phyloP scores from a whole-genome alignment of 2,113 vertebrate species.

The Paedocypris sp. region DNA sequence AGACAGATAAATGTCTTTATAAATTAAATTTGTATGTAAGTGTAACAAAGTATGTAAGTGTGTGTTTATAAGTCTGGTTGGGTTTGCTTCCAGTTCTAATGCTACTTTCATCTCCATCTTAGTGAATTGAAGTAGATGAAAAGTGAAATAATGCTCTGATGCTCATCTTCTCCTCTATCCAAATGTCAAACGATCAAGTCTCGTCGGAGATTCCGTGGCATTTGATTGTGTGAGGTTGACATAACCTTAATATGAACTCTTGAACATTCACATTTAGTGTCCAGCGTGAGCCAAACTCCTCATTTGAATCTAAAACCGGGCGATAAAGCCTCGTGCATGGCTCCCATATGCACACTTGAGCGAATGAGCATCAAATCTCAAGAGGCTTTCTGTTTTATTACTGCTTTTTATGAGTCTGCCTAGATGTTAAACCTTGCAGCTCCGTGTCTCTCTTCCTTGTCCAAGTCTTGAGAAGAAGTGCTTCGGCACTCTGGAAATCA shows the following conservation, averaged over 20 bases:
- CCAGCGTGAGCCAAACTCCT: constrained; percentile 26
- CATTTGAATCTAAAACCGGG: constrained; percentile 45
- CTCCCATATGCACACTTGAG: constrained; percentile 36
- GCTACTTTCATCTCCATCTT: not conserved
- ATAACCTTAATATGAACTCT: constrained; percentile 7
- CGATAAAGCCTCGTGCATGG: constrained; percentile 48
- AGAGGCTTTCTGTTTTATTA: constrained; percentile 43
- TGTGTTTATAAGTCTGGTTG: too few species aligned
- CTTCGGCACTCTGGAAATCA: constrained; percentile 26
- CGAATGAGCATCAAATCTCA: constrained; percentile 40
- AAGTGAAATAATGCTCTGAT: not conserved
- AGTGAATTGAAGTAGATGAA: not conserved
- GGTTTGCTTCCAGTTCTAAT: too few species aligned
- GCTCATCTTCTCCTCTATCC: not conserved
- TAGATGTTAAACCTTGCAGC: constrained; percentile 17
- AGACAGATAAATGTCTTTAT: too few species aligned
- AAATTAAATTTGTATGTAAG: too few species aligned
- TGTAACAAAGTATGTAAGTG: too few species aligned
- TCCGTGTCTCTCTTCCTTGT: not conserved
- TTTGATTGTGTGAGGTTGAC: not conserved
- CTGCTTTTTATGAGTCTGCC: constrained; percentile 38
- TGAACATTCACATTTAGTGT: constrained; percentile 14
- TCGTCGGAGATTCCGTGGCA: not conserved
- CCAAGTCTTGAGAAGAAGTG: constrained; percentile 7
- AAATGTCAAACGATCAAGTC: too few species aligned